Evolutionary conservation across 2,888 invertebrate species (phyloP).

Genomic region (Thumatha senex): DNA sequence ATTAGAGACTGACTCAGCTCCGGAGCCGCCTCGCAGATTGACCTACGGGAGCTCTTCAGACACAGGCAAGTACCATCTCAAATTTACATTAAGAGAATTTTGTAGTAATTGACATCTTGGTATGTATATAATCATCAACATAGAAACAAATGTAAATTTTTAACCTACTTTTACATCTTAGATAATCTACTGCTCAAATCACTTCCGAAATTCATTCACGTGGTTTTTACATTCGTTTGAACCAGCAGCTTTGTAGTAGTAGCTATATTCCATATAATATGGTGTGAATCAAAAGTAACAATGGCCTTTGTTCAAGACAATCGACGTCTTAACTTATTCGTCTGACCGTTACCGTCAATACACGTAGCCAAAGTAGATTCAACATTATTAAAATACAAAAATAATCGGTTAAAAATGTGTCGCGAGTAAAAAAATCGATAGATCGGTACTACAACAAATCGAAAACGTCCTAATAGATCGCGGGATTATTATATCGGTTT

Average conservation of each 20-base stretch:
- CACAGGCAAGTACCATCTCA: constrained; percentile 76
- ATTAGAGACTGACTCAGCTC: constrained; percentile 85
- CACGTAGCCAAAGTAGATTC: constrained; percentile 40
- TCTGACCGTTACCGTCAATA: constrained; percentile 55
- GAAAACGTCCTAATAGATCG: constrained; percentile 37
- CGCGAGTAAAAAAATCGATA: too few relatives aligned
- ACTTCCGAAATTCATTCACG: constrained; percentile 47
- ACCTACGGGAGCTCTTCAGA: constrained; percentile 80
- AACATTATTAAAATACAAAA: constrained; percentile 4
- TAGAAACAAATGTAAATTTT: constrained; percentile 11
- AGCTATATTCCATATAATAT: constrained; percentile 39
- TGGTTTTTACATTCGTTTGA: constrained; percentile 46
- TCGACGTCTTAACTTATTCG: constrained; percentile 62
- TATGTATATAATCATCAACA: constrained; percentile 12
- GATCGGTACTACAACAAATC: constrained; percentile 14
- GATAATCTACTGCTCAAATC: constrained; percentile 40
- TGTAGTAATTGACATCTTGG: neutral
- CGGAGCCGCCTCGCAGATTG: constrained; percentile 86
- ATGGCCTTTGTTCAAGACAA: constrained; percentile 75
- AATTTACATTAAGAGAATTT: neutral
- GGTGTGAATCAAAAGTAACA: constrained; percentile 73
- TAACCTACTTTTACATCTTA: constrained; percentile 44
- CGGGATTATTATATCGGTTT: constrained; percentile 47
- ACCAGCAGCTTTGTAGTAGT: constrained; percentile 46
- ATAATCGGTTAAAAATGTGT: too few relatives aligned